Conservation (phyloP, 2,113 vertebrate species). For the Nothoprocta perdicaria region DNA sequence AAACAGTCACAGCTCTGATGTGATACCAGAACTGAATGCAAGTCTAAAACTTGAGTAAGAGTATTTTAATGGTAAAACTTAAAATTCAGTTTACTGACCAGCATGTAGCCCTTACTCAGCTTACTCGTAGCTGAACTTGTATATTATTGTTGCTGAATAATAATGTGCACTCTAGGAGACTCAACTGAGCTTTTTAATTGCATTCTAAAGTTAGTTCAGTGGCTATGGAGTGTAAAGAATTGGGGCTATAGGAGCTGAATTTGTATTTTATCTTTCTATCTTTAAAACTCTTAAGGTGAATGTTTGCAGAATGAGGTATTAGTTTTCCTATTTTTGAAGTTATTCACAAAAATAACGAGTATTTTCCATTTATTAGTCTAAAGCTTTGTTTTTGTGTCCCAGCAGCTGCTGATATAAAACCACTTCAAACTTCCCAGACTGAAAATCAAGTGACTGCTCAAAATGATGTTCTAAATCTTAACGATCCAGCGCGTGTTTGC, state of each 20-base stretch:
- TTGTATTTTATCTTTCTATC: rapidly evolving
- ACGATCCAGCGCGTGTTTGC: rapidly evolving
- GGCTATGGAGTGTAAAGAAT: neutral
- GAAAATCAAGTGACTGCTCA: constrained; percentile 42
- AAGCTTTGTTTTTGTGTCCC: neutral
- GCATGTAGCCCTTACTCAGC: neutral
- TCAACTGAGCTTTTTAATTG: neutral
- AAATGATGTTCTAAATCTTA: neutral
- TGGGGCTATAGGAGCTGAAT: neutral
- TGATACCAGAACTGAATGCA: neutral
- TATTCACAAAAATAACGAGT: neutral
- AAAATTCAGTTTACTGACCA: neutral
- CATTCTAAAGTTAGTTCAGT: neutral
- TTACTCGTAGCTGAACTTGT: neutral
- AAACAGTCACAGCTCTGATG: neutral
- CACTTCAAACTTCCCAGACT: constrained; percentile 38
- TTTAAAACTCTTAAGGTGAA: neutral
- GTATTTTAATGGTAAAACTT: neutral
- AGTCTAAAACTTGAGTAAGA: neutral
- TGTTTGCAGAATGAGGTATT: neutral
- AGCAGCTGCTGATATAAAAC: constrained; percentile 31
- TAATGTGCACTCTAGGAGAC: neutral
- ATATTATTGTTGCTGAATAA: neutral
- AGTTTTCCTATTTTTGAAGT: neutral
- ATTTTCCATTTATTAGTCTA: neutral